Evolutionary conservation across 1,140 invertebrate genomes (phyloP).

Genomic region (Lucilia cuprina): DNA sequence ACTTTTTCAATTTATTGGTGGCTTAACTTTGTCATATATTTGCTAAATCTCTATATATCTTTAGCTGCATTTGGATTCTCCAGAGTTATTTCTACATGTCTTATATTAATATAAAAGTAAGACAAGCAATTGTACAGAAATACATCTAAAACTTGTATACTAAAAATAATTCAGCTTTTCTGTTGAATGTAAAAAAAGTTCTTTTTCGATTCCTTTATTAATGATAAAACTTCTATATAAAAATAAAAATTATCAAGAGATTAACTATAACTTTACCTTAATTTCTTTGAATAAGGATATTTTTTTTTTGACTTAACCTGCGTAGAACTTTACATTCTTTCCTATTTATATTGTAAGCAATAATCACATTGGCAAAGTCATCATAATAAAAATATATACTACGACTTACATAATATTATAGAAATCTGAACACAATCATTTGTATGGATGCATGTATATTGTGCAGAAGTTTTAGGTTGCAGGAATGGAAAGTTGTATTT

Average conservation of each 20-base stretch:
- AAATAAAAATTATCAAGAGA: no score
- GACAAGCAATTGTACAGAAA: background rate
- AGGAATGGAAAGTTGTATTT: no score
- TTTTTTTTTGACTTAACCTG: no score
- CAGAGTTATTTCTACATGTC: background rate
- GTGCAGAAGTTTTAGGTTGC: background rate
- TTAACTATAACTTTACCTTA: no score
- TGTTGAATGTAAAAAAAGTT: no score
- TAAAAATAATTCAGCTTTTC: no score
- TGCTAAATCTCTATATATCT: no score
- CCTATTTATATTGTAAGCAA: background rate
- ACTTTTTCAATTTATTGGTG: background rate
- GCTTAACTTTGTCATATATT: background rate
- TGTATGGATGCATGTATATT: background rate
- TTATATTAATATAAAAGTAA: background rate
- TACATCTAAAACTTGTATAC: no score
- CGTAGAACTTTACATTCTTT: background rate
- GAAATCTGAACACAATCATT: background rate
- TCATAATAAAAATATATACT: slow-evolving; percentile 15
- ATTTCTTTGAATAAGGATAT: no score
- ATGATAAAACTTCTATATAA: no score
- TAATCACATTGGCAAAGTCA: slow-evolving; percentile 23
- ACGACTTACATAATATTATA: slow-evolving; percentile 8
- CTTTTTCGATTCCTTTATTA: no score
- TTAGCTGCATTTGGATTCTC: background rate